Conservation (phyloP, 2,888 invertebrate species). For the Drosophila recens region DNA sequence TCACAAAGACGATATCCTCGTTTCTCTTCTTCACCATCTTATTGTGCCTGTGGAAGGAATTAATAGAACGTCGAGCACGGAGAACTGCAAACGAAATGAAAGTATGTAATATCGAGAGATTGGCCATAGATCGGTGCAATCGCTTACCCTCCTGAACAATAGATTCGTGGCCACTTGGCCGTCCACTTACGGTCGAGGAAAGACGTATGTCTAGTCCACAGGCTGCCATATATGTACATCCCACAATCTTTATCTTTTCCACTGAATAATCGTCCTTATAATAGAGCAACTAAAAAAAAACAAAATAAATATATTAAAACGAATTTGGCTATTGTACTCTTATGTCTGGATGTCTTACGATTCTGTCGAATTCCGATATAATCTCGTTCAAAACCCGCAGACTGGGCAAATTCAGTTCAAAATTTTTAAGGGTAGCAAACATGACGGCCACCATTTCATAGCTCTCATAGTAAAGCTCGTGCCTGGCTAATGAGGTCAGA, state of each 20-base stretch:
- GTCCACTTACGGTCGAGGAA: neutral
- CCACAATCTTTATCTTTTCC: conserved; percentile 98
- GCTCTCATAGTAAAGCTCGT: conserved; percentile 94
- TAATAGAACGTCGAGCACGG: conserved; percentile 21
- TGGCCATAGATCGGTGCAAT: neutral
- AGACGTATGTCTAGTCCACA: conserved; percentile 93
- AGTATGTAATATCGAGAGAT: neutral
- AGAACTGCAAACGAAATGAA: conserved; percentile 13
- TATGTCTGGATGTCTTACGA: conserved; percentile 83
- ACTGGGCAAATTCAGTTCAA: conserved; percentile 88
- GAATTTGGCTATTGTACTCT: neutral
- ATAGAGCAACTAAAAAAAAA: conserved; percentile 48
- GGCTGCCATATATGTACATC: conserved; percentile 98
- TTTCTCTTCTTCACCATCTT: conserved; percentile 56
- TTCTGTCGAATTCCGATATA: conserved; percentile 95
- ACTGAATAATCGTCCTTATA: conserved; percentile 88
- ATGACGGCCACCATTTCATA: conserved; percentile 96
- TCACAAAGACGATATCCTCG: conserved; percentile 88
- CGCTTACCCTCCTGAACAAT: conserved; percentile 33
- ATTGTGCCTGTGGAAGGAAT: neutral
- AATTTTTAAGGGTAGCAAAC: conserved; percentile 96
- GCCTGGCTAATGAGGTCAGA: conserved; percentile 88
- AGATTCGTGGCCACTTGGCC: conserved; percentile 1
- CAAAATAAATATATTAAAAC: neutral
- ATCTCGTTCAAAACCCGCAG: conserved; percentile 93